Evolutionary conservation across 1,140 invertebrate species (phyloP), one percentile per base, ranked within the genome.

Genomic region (Rhizoglyphus robini): DNA sequence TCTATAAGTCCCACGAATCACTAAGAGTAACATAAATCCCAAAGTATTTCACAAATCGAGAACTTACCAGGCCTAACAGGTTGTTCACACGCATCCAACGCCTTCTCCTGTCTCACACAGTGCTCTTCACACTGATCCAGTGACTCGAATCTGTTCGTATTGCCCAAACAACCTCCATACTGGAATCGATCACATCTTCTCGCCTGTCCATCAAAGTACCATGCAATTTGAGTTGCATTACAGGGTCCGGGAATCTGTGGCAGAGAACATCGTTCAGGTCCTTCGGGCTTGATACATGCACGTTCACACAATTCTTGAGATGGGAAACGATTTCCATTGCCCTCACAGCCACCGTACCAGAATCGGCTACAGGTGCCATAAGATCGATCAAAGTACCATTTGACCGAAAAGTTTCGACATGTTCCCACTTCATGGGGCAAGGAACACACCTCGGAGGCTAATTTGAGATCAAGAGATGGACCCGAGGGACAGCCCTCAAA

Each of bases 261-360:
- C 68, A 90, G 76, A 20, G 83, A 79, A 74, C 93, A 87, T 60
- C 81, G 75, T 60, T 81, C 77, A 67, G 54, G 83, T 66, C 88
- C 88, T 70, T 82, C 77, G 0, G 92, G 91, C 66, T 88, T 82
- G 38, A 96, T 87, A 74, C 93, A 96, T 54, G 84, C 80, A 18
- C 82, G 79, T 71, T 88, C 84, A 73, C 95, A 99, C 68, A 92
- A 88, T 60, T 90, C 87, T 73, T 88, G 82, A 5, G 81, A 83
- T 41, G 81, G 81, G 76, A 96, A 98, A 4, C 86, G 78, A 76
- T 96, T 94, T 3, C 81, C 83, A 73, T 96, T 97, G 41, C 93
- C 92, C 0, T 87, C 87, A 74, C 90, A 95, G 31, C 92, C 90
- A 30, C 92, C 90, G 74, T 94, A 96, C 88, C 90, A 95, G 77